These are phyloP conservation scores for Nyctibius bracteatus DNA, from an alignment of 2,113 vertebrate species.

Conservation along the genomic window DNA sequence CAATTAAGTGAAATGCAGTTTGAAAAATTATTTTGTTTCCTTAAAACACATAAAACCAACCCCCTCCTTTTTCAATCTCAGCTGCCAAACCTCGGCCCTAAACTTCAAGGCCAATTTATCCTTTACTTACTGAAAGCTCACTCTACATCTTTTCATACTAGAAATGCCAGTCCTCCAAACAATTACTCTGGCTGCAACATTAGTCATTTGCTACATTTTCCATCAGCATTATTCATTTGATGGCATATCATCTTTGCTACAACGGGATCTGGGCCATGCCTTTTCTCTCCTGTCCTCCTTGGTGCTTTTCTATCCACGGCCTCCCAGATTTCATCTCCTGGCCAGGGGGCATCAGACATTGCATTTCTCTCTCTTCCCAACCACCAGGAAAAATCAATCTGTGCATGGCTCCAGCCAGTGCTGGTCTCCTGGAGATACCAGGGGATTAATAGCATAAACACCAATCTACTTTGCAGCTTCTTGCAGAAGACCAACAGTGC, in stretches of 20 bases:
- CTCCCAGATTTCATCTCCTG: not conserved
- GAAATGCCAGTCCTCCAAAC: not conserved
- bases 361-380: not conserved
- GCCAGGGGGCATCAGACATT: too few species aligned
- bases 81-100: not conserved
- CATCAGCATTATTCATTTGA: not conserved
- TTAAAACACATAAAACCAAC: not conserved
- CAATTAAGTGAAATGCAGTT: not conserved
- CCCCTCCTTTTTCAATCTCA: not conserved
- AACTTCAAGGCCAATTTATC: slow-evolving; percentile 19
- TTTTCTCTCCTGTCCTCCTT: not conserved
- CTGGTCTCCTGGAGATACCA: not conserved
- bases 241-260: not conserved
- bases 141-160: slow-evolving; percentile 30
- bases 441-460: not conserved
- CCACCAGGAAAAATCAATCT: not conserved
- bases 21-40: not conserved
- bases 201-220: not conserved
- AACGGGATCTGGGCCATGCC: not conserved
- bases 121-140: slow-evolving; percentile 47
- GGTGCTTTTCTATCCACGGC: not conserved
- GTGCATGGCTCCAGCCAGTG: not conserved
- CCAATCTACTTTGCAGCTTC: not conserved
- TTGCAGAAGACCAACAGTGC: not conserved
- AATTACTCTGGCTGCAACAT: slow-evolving; percentile 9